Evolutionary conservation across 2,113 vertebrate species (phyloP).

Genomic region (Epinephelus moara): DNA sequence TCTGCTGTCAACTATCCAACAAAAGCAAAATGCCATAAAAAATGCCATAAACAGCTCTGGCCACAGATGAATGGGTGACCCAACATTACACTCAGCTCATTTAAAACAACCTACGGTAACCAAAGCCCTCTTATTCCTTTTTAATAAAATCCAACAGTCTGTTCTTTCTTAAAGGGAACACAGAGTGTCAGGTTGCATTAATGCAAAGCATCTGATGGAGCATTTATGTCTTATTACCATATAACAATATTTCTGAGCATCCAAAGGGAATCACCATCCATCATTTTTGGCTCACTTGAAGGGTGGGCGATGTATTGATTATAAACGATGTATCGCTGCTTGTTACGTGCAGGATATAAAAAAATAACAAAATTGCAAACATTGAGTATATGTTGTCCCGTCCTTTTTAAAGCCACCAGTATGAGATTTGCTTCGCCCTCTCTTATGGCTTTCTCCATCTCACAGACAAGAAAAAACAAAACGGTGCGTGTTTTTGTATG

Average conservation of each 20-base stretch:
- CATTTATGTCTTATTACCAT: not conserved
- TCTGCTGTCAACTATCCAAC: conserved; percentile 30
- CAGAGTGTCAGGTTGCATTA: not conserved
- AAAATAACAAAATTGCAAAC: too few relatives aligned
- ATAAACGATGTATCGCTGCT: too few relatives aligned
- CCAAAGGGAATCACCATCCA: too few relatives aligned
- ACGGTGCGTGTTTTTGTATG: too few relatives aligned
- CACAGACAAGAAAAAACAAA: too few relatives aligned
- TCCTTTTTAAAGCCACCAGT: too few relatives aligned
- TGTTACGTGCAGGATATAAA: too few relatives aligned
- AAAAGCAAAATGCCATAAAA: conserved; percentile 29
- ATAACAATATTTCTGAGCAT: not conserved
- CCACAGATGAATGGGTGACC: conserved; percentile 38
- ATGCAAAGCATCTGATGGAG: not conserved
- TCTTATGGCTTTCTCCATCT: too few relatives aligned
- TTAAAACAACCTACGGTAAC: conserved; percentile 28
- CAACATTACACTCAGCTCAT: conserved; percentile 8
- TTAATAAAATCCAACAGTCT: conserved; percentile 19
- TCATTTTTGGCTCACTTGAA: not conserved
- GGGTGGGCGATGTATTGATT: too few relatives aligned
- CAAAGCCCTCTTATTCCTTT: not conserved
- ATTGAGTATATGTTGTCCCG: too few relatives aligned
- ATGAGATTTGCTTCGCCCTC: too few relatives aligned
- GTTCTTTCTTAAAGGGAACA: conserved; percentile 1
- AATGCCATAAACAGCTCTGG: conserved; percentile 8